A percentile compares a stretch with the other conserved stretches of the same genome.
Conservation (phyloP, 2,797 vertebrate genomes). For the Takifugu rubripes region DNA sequence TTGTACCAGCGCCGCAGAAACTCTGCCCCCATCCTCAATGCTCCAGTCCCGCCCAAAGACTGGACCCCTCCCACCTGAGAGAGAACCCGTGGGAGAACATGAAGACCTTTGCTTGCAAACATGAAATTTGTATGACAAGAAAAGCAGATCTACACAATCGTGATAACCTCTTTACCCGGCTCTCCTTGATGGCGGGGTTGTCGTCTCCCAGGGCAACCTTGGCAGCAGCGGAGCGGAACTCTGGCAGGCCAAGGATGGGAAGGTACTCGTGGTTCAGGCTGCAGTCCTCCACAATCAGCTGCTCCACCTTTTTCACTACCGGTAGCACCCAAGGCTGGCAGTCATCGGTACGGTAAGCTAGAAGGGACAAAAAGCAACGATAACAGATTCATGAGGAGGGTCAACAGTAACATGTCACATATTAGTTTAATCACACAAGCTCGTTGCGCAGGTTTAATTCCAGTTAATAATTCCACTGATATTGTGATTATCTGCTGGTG, state of each 20-base stretch:
- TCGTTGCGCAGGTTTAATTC: too few relatives aligned
- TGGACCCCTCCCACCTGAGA: conserved; percentile 88
- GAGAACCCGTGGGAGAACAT: background rate
- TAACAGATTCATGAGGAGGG: background rate
- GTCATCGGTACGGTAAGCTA: conserved; percentile 95
- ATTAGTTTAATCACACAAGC: background rate
- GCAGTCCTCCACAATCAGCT: conserved; percentile 80
- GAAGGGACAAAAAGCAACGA: rapidly evolving
- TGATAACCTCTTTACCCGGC: conserved; percentile 70
- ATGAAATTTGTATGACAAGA: background rate
- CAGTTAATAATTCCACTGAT: too few relatives aligned
- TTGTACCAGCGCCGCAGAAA: conserved; percentile 94
- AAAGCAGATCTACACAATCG: background rate
- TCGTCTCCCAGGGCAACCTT: conserved; percentile 87
- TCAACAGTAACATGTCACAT: background rate
- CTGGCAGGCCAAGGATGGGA: conserved; percentile 89
- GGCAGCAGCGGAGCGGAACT: conserved; percentile 85
- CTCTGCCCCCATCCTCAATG: conserved; percentile 88
- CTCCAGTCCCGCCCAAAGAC: conserved; percentile 87
- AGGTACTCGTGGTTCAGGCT: conserved; percentile 94
- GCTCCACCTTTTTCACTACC: conserved; percentile 93
- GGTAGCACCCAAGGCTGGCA: conserved; percentile 93
- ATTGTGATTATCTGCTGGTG: too few relatives aligned
- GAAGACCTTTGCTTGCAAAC: background rate
- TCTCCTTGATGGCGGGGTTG: conserved; percentile 85